Percentiles rank a stretch among this genome's conserved stretches.
These are phyloP conservation scores for Pediacus dermestoides DNA, from an alignment of 2,888 invertebrate genomes.

Conservation along the genomic window DNA sequence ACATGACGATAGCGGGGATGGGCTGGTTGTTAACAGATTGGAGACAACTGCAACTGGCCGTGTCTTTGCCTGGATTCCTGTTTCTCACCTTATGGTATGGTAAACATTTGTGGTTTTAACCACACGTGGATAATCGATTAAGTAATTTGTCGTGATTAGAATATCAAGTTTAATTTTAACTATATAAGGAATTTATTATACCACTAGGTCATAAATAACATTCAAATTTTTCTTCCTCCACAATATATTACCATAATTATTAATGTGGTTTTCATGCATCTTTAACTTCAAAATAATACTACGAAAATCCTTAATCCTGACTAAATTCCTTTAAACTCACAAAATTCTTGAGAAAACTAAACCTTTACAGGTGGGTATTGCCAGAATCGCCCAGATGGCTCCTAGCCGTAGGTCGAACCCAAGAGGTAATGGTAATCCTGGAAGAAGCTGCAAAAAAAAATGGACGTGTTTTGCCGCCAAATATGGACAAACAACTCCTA, in stretches of 20 bases:
- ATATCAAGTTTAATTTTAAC: no score
- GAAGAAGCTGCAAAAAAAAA: constrained; percentile 65
- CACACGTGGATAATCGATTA: no score
- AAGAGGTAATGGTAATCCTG: constrained; percentile 64
- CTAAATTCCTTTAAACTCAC: neutral
- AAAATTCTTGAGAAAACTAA: neutral
- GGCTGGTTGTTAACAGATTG: constrained; percentile 70
- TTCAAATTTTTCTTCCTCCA: no score
- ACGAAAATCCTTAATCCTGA: no score
- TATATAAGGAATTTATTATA: no score
- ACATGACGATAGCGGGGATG: constrained; percentile 68
- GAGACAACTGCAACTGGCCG: constrained; percentile 67
- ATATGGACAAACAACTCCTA: constrained; percentile 64
- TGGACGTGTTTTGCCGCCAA: constrained; percentile 60
- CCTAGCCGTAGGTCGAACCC: constrained; percentile 66
- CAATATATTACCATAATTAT: no score
- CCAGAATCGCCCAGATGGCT: constrained; percentile 82
- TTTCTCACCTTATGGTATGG: constrained; percentile 67
- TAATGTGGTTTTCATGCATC: neutral
- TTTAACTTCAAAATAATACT: neutral
- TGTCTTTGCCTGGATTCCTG: constrained; percentile 69
- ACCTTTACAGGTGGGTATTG: constrained; percentile 61
- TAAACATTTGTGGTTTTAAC: constrained; percentile 41
- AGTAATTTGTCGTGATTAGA: no score
- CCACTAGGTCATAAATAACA: no score